Evolutionary conservation across 1,140 invertebrate species (phyloP).

Genomic region (Atta colombica): DNA sequence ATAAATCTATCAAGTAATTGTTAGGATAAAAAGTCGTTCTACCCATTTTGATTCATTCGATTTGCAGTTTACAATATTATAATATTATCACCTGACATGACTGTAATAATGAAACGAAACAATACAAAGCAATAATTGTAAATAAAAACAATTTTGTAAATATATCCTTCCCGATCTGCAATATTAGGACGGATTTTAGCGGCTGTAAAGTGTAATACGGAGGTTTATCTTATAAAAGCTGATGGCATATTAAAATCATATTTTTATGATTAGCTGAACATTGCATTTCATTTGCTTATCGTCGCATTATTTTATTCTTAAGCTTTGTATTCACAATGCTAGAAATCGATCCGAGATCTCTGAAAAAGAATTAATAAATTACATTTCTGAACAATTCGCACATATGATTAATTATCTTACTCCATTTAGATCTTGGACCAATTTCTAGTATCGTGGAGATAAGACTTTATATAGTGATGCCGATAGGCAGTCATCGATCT

Average conservation of each 20-base stretch:
- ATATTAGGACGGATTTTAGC: conserved; percentile 19
- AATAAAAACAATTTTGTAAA: background rate
- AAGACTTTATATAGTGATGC: background rate
- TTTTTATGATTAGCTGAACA: background rate
- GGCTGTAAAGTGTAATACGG: conserved; percentile 20
- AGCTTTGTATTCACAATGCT: too few relatives aligned
- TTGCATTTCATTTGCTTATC: conserved; percentile 4
- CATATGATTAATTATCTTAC: too few relatives aligned
- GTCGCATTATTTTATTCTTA: conserved; percentile 14
- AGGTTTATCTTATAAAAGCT: background rate
- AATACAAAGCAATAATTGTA: background rate
- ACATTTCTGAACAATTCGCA: too few relatives aligned
- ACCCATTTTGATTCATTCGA: background rate
- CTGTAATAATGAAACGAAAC: background rate
- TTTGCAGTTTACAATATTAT: background rate
- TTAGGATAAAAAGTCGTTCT: background rate
- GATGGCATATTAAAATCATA: conserved; percentile 31
- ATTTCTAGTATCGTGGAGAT: too few relatives aligned
- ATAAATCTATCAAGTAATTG: background rate
- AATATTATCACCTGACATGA: background rate
- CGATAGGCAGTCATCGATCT: background rate
- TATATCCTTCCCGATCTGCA: background rate
- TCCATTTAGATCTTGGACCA: too few relatives aligned
- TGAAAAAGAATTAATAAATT: too few relatives aligned
- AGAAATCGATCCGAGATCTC: too few relatives aligned